Percentiles rank a stretch among this genome's conserved stretches.
Evolutionary conservation across 2,797 vertebrate species (phyloP).

Genomic region (Gadopsis bispinosus): DNA sequence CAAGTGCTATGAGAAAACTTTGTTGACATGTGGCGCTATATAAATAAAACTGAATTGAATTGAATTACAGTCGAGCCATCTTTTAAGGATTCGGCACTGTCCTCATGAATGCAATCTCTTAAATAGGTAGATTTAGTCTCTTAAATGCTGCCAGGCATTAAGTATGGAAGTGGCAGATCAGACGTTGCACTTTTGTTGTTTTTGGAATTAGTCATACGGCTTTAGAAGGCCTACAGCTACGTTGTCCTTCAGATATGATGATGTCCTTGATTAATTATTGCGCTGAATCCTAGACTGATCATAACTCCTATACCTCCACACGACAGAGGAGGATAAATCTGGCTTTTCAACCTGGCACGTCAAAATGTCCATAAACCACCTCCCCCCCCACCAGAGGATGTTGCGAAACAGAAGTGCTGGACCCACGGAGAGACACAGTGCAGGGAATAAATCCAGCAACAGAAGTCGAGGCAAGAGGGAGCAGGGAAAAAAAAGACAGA

Average conservation of each 20-base stretch:
- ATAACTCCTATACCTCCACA: not conserved
- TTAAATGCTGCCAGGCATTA: not conserved
- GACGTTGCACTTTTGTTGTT: not conserved
- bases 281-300: not conserved
- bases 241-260: not conserved
- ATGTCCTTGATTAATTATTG: not conserved
- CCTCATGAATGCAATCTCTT: not conserved
- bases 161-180: not conserved
- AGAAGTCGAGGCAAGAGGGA: constrained; percentile 28
- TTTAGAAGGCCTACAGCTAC: not conserved
- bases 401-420: constrained; percentile 1
- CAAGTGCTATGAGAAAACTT: too few species aligned
- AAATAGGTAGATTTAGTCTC: not conserved
- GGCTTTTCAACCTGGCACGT: not conserved
- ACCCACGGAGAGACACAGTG: constrained; percentile 33
- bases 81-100: not conserved
- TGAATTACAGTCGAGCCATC: not conserved
- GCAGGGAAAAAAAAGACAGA: constrained; percentile 22
- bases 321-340: not conserved
- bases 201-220: not conserved
- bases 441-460: constrained; percentile 33
- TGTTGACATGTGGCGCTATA: too few species aligned
- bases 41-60: too few species aligned
- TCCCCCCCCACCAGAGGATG: constrained; percentile 7
- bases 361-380: not conserved